Evolutionary conservation across 2,888 invertebrate species (phyloP), one percentile per base, ranked within the genome.

Genomic region (Ypsolopha scabrella): DNA sequence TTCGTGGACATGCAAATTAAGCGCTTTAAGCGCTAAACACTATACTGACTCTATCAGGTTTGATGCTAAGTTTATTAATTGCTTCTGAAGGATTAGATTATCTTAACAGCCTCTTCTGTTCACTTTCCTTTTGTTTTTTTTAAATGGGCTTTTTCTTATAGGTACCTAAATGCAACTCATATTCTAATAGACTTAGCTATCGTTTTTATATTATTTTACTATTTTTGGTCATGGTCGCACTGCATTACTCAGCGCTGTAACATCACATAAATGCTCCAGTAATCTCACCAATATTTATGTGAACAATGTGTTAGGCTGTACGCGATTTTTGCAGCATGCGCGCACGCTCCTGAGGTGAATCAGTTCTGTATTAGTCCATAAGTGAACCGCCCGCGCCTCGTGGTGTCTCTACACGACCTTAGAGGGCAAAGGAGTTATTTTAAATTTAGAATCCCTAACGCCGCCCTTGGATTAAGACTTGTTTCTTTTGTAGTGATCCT

Each of bases 281-380:
- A 65, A 67, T 67, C 70, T 67, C 57, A 61, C 66, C 67, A 75
- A 77, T 73, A 65, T 77, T 77, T 75, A 75, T 70, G 74, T 71
- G 73, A 80, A 82, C 77, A 85, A 80, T 80, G 68, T 70, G 72
- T 74, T 77, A 68, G 67, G 64, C 61, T 67, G 69, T 14, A 65
- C 63, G 67, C 75, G 71, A 76, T 75, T 80, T 77, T 77, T 77
- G 81, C 78, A 75, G 74, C 71, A 64, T 65, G 73, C 73, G 74
- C 75, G 64, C 62, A 45, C 45, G 49, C 61, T 58, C 58, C 46
- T 55, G 70, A 69, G 71, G 75, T 82, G 86, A 82, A 77, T 85
- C 85, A 86, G 86, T 85, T 68, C 68, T 70, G 73, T 71, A 77
- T 80, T 76, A 81, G 81, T 69, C 79, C 75, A 83, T 83, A 83